Conservation (phyloP, 2,797 vertebrate genomes). For the Ispidina picta region DNA sequence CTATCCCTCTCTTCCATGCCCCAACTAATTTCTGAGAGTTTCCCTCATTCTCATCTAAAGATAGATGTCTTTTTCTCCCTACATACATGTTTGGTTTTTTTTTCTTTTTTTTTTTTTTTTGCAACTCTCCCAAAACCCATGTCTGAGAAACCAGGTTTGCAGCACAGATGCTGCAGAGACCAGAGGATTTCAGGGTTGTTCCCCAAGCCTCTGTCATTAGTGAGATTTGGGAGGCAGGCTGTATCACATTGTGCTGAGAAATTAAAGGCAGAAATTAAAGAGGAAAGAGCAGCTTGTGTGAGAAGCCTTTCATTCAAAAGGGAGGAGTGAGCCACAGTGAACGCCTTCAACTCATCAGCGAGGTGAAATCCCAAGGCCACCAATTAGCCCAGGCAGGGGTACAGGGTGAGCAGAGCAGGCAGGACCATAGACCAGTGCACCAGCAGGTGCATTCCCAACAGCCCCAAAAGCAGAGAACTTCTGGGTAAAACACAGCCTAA, state of each 20-base stretch:
- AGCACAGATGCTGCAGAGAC: not conserved
- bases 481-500: conserved; percentile 60
- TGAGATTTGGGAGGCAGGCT: not conserved
- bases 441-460: conserved; percentile 44
- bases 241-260: not conserved
- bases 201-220: not conserved
- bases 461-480: conserved; percentile 36
- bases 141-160: not conserved
- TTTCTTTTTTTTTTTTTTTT: not conserved
- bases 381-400: not conserved
- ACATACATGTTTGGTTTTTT: not conserved
- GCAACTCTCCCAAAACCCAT: not conserved
- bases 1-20: not conserved
- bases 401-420: not conserved
- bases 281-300: not conserved
- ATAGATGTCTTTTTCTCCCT: not conserved
- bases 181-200: not conserved
- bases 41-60: not conserved
- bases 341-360: not conserved
- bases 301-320: conserved; percentile 19
- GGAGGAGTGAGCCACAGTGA: not conserved
- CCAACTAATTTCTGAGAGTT: not conserved
- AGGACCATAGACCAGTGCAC: not conserved
- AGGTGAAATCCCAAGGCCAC: not conserved
- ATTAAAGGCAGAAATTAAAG: conserved; percentile 44